Evolutionary conservation across 2,113 vertebrate genomes (phyloP).

Genomic region (Tursiops truncatus): DNA sequence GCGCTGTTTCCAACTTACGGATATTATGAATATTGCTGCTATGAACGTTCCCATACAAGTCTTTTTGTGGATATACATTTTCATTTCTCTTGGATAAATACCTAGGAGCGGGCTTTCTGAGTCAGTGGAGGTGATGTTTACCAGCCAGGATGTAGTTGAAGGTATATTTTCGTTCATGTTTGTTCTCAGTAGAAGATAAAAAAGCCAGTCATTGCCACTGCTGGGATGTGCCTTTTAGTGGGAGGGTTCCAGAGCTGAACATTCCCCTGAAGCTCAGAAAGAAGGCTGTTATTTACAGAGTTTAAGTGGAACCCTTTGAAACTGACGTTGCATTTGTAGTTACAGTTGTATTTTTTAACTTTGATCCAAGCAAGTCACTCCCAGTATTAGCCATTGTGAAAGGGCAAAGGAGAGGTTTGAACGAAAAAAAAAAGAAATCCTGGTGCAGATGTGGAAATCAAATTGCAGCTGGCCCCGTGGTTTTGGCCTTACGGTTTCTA

Average conservation of each 20-base stretch:
- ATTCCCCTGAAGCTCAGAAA: neutral
- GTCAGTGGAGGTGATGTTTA: neutral
- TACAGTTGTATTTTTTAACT: neutral
- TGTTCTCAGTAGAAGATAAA: neutral
- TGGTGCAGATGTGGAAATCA: neutral
- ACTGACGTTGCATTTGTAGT: neutral
- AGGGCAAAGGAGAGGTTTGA: neutral
- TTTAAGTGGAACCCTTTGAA: neutral
- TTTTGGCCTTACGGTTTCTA: neutral
- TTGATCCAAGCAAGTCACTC: neutral
- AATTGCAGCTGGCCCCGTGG: neutral
- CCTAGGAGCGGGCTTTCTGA: neutral
- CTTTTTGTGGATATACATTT: neutral
- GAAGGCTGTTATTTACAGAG: neutral
- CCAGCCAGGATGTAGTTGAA: neutral
- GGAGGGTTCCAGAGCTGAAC: neutral
- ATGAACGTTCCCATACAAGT: neutral
- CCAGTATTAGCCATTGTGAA: neutral
- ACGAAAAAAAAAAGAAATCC: neutral
- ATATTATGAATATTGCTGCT: neutral
- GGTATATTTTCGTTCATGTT: neutral
- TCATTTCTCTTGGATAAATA: neutral
- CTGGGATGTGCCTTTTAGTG: slow-evolving; percentile 10
- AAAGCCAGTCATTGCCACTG: neutral
- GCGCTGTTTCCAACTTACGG: neutral